These are phyloP conservation scores for Toxonevra muliebris DNA, from an alignment of 2,888 invertebrate genomes.

Conservation along the genomic window DNA sequence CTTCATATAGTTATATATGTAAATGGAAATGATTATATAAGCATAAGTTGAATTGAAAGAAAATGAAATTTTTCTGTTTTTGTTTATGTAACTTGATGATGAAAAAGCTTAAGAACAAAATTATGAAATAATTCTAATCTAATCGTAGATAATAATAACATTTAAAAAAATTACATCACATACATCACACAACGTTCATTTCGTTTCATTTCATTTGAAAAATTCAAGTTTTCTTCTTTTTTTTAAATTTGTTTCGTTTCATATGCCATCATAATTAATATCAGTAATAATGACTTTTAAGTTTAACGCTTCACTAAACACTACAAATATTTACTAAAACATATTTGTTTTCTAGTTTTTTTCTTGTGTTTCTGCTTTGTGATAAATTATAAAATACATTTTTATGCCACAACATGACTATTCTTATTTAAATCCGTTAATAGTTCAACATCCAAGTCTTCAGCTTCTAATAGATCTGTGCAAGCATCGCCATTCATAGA, in stretches of 20 bases:
- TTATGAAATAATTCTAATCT: no score
- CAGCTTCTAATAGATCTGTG: conserved; percentile 60
- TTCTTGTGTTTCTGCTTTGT: neutral
- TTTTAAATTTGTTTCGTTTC: no score
- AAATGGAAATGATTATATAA: no score
- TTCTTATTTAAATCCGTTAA: conserved; percentile 65
- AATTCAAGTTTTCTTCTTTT: no score
- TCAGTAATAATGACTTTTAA: no score
- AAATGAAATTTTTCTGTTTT: no score
- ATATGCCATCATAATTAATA: no score
- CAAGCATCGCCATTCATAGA: conserved; percentile 60
- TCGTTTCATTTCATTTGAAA: conserved; percentile 8
- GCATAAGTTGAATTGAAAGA: no score
- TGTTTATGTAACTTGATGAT: no score
- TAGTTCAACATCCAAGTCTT: conserved; percentile 62
- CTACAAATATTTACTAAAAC: conserved; percentile 11
- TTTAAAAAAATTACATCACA: conserved; percentile 13
- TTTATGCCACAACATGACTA: conserved; percentile 64
- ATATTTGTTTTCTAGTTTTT: conserved; percentile 7
- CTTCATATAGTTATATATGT: no score
- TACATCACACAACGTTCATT: conserved; percentile 19
- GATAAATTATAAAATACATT: conserved; percentile 12
- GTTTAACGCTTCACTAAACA: neutral
- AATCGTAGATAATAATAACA: no score
- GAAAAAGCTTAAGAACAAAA: no score